These are phyloP conservation scores for Glandiceps talaboti DNA, from an alignment of 53 echinoderm and acorn worm species.

Conservation along the genomic window DNA sequence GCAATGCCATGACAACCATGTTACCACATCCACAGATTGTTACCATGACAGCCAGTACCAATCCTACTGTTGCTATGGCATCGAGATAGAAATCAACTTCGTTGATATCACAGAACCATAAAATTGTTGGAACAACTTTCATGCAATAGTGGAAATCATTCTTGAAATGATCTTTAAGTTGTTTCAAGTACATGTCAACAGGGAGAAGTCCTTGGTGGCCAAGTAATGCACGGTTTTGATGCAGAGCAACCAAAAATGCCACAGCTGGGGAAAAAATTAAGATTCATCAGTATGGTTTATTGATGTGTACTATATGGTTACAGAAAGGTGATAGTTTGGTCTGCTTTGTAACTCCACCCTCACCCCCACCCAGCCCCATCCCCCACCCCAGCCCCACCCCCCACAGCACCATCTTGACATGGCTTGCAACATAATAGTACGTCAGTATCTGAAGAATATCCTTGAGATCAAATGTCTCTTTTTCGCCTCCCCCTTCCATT, in stretches of 20 bases:
- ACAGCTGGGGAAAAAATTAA: slow-evolving; percentile 31
- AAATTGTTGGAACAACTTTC: slow-evolving; percentile 68
- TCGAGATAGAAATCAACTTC: slow-evolving; percentile 73
- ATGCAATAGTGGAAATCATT: slow-evolving; percentile 43
- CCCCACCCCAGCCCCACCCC: too few relatives aligned
- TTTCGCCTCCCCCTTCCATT: too few relatives aligned
- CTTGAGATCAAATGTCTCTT: too few relatives aligned
- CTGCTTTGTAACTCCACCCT: too few relatives aligned
- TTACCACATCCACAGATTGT: slow-evolving; percentile 57
- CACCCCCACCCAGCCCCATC: too few relatives aligned
- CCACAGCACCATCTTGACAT: too few relatives aligned
- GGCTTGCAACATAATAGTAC: too few relatives aligned
- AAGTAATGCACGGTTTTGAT: slow-evolving; percentile 78
- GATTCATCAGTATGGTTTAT: too few relatives aligned
- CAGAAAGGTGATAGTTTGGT: too few relatives aligned
- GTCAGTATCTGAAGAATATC: too few relatives aligned
- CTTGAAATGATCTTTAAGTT: slow-evolving; percentile 49
- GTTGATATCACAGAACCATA: slow-evolving; percentile 61
- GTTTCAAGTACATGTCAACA: slow-evolving; percentile 61
- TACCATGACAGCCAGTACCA: slow-evolving; percentile 52
- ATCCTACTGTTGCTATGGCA: slow-evolving; percentile 55
- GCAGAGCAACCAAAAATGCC: slow-evolving; percentile 81
- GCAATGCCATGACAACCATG: slow-evolving; percentile 71
- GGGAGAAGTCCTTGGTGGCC: slow-evolving; percentile 72
- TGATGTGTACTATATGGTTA: too few relatives aligned